phyloP scores from a whole-genome alignment of 2,113 vertebrate genomes.

The Riparia riparia region DNA sequence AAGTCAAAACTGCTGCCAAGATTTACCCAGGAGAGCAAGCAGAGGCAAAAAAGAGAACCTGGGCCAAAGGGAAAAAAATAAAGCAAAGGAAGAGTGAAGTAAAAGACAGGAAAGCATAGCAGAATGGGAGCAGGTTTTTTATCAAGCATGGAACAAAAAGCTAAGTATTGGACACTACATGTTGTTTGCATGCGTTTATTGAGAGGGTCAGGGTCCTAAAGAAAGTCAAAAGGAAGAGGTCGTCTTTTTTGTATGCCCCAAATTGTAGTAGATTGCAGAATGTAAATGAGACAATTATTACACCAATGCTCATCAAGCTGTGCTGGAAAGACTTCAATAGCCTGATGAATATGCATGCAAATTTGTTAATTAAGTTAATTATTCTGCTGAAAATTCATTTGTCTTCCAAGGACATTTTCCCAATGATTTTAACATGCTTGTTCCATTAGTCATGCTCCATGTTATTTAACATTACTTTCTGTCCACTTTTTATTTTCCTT shows the following conservation, averaged over 20 bases:
- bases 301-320: conserved; percentile 99
- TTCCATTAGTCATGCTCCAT: conserved; percentile 98
- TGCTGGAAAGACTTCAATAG: conserved; percentile 99
- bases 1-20: conserved; percentile 97
- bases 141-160: conserved; percentile 18
- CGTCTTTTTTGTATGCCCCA: conserved; percentile 80
- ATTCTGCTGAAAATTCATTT: conserved; percentile 99
- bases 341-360: conserved; percentile 99
- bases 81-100: conserved; percentile 10
- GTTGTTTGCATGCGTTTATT: conserved; percentile 40
- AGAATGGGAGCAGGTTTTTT: conserved; percentile 25
- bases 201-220: conserved; percentile 70
- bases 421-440: conserved; percentile 99
- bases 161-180: conserved; percentile 56
- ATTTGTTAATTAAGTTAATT: conserved; percentile 99
- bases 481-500: conserved; percentile 85
- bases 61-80: conserved; percentile 72
- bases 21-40: conserved; percentile 94
- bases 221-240: conserved; percentile 82
- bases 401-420: conserved; percentile 99
- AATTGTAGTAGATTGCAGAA: conserved; percentile 99
- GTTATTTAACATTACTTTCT: conserved; percentile 95
- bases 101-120: background rate
- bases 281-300: conserved; percentile 99
- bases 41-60: conserved; percentile 81